These are phyloP conservation scores for Apis dorsata DNA, from an alignment of 1,140 invertebrate genomes.

Conservation along the genomic window DNA sequence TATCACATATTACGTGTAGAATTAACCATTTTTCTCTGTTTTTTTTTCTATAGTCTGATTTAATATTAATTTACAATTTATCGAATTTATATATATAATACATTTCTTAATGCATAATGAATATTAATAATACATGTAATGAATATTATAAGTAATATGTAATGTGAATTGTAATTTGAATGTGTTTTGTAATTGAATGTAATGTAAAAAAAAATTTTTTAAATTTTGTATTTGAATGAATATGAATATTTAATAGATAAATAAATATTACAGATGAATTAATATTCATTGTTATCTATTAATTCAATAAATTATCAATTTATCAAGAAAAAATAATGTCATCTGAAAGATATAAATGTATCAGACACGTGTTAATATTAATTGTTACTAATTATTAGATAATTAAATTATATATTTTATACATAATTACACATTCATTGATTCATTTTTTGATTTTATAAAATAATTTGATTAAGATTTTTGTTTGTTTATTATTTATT, in stretches of 20 bases:
- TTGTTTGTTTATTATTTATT: neutral
- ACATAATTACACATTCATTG: constrained; percentile 19
- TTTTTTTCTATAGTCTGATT: too few relatives aligned
- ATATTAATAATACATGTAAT: neutral
- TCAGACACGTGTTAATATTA: neutral
- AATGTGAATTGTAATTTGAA: too few relatives aligned
- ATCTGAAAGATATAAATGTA: neutral
- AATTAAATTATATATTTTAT: constrained; percentile 1
- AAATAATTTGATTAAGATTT: neutral
- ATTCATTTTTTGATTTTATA: constrained; percentile 8
- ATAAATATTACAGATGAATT: too few relatives aligned
- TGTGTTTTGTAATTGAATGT: too few relatives aligned
- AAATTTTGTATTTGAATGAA: too few relatives aligned
- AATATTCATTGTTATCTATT: neutral
- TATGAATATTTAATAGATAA: too few relatives aligned
- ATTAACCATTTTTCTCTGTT: neutral
- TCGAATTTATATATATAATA: neutral
- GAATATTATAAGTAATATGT: too few relatives aligned
- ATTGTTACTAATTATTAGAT: neutral
- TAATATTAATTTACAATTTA: neutral
- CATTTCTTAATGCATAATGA: rapidly evolving
- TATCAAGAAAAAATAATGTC: neutral
- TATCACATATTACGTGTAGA: neutral
- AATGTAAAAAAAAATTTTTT: too few relatives aligned
- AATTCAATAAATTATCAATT: neutral